A percentile compares a stretch with the other conserved stretches of the same genome.
Conservation (phyloP, 2,113 vertebrate genomes). For the Rhadina sibilatrix region DNA sequence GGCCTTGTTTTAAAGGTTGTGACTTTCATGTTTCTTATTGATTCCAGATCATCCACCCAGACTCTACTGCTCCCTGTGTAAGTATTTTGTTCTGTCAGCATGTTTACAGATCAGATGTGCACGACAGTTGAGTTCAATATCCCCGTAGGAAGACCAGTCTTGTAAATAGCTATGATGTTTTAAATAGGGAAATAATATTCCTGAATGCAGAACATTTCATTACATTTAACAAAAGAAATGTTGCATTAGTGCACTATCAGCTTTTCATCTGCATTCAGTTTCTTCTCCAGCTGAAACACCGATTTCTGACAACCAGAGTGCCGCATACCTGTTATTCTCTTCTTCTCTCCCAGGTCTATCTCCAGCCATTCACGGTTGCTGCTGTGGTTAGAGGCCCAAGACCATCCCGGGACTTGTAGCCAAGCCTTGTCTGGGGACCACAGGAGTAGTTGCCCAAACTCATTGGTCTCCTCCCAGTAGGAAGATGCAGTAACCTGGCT, state of each 20-base stretch:
- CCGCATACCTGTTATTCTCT: constrained; percentile 78
- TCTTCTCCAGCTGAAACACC: neutral
- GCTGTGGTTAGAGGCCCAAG: constrained; percentile 74
- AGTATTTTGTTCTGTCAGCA: neutral
- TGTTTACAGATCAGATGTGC: neutral
- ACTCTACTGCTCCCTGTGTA: neutral
- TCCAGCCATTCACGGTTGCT: constrained; percentile 74
- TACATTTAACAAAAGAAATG: neutral
- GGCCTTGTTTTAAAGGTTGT: neutral
- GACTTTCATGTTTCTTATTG: neutral
- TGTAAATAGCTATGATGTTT: neutral
- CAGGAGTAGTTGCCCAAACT: constrained; percentile 53
- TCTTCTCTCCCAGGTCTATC: constrained; percentile 84
- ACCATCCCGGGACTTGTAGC: constrained; percentile 55
- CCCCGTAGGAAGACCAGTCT: neutral
- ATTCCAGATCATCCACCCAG: neutral
- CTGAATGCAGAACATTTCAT: neutral
- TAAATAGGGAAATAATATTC: neutral
- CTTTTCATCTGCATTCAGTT: neutral
- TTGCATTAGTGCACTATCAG: neutral
- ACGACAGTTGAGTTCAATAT: neutral
- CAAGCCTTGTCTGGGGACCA: constrained; percentile 72
- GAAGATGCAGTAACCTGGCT: constrained; percentile 73
- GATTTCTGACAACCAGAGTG: neutral
- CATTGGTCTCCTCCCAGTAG: constrained; percentile 68